Evolutionary conservation across 2,797 vertebrate genomes (phyloP).

Genomic region (Vireo griseus): DNA sequence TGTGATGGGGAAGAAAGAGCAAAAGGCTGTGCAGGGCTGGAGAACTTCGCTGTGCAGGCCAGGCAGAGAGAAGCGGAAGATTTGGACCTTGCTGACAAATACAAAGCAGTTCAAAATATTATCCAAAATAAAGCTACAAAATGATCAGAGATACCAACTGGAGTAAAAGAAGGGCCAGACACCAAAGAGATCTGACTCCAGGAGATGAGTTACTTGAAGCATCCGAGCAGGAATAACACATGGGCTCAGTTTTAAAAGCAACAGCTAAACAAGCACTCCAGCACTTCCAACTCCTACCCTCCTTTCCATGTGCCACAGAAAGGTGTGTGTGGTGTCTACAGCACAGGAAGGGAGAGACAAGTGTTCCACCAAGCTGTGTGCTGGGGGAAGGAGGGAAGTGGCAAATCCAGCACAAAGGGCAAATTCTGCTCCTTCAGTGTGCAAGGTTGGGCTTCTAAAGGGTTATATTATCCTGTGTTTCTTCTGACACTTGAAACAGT

Average conservation of each 20-base stretch:
- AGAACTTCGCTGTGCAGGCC: background rate
- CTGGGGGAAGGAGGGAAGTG: background rate
- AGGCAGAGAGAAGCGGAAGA: background rate
- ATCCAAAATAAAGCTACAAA: background rate
- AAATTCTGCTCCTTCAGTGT: background rate
- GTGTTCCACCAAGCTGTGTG: rapidly evolving
- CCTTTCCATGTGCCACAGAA: background rate
- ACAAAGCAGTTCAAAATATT: background rate
- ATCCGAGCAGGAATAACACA: background rate
- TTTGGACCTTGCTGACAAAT: background rate
- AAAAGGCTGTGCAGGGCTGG: background rate
- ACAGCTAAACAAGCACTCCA: background rate
- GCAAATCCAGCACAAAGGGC: background rate
- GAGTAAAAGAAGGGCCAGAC: background rate
- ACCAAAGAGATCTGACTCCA: background rate
- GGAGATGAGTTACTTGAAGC: background rate
- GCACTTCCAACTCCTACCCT: background rate
- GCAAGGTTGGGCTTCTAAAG: constrained; percentile 50
- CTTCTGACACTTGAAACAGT: constrained; percentile 79
- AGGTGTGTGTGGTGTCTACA: background rate
- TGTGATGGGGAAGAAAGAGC: background rate
- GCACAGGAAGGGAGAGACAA: background rate
- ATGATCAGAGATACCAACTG: background rate
- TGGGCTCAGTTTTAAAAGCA: background rate
- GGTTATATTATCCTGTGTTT: constrained; percentile 63